Base-by-base conservation (phyloP, 2,113 vertebrate species). In the Oostethus manadensis region DNA sequence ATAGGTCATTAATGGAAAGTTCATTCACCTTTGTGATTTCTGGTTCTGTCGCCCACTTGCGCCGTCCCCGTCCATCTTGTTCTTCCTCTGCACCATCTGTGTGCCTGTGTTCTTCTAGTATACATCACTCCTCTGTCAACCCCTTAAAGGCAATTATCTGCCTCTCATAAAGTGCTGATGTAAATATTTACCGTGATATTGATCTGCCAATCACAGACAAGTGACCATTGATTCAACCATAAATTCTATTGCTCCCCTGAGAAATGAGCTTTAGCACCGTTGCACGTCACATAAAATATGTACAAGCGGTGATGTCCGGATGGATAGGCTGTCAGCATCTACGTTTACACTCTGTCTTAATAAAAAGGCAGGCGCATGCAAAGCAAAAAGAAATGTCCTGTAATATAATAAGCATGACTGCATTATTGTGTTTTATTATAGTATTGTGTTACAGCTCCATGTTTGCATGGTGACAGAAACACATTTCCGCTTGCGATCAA, bases 391-490 rank as follows among this genome's bases (percentile, higher is more conserved):
- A 77, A 70, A 81, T 69, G 68, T 67, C 73, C 81, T 54, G 58
- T 80, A 78, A 82, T 80, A 64, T 70, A 75, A 85, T 81, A 64
- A 81, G 68, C 61, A 8, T 70, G 72, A 84, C 85, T 65, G 23
- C 55, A 80, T 86, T 85, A 83, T 3, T 13, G 35, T 9, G 6
- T 74, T 85, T 80, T 84, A 81, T 88, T 64, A 64, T 63, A 53
- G 56, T 72, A 71, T 85, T 83, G 72, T 71, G 54, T 80, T 62
- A 64, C 17, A 5, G 47, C 33, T 9, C 58, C 80, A 70, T 70
- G 73, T 86, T 82, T 70, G 80, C 74, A 79, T 77, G 75, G 66
- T 42, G 55, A 51, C 68, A 64, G 74, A 85, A 85, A 80, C 78
- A 29, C 49, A 86, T 86, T 83, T 79, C 71, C 71, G 67, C 16